Percentiles rank a stretch among this genome's conserved stretches.
phyloP scores from a whole-genome alignment of 2,113 vertebrate species.

The Edolisoma coerulescens region DNA sequence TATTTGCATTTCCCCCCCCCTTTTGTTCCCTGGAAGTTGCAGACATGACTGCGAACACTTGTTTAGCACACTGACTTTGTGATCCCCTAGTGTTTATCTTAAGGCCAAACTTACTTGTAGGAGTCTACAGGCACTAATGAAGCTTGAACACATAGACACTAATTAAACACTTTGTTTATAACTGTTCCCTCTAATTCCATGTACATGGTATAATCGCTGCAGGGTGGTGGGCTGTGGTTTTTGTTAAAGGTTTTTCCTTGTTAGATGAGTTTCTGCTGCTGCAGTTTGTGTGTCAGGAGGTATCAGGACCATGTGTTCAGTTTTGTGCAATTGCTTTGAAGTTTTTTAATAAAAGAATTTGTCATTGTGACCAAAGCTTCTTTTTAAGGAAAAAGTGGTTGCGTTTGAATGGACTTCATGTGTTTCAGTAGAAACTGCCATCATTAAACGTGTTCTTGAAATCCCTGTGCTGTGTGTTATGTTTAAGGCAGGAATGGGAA shows the following conservation, averaged over 20 bases:
- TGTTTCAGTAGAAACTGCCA: slow-evolving; percentile 15
- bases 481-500: background rate
- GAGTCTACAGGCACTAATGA: background rate
- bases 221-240: background rate
- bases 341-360: background rate
- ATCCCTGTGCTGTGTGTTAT: background rate
- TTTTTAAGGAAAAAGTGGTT: background rate
- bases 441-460: slow-evolving; percentile 57
- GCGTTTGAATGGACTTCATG: background rate
- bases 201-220: background rate
- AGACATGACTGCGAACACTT: background rate
- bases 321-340: slow-evolving; percentile 22
- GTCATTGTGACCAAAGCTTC: slow-evolving; percentile 38
- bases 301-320: background rate
- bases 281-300: background rate
- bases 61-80: background rate
- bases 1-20: accelerated
- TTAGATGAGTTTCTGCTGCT: background rate
- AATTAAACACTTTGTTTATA: background rate
- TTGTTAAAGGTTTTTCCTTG: background rate
- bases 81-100: background rate
- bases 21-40: background rate
- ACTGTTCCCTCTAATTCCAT: background rate
- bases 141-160: background rate
- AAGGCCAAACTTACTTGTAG: background rate